A percentile compares a stretch with the other conserved stretches of the same genome.
Conservation (phyloP, 2,797 vertebrate genomes). For the Peromyscus attwateri region DNA sequence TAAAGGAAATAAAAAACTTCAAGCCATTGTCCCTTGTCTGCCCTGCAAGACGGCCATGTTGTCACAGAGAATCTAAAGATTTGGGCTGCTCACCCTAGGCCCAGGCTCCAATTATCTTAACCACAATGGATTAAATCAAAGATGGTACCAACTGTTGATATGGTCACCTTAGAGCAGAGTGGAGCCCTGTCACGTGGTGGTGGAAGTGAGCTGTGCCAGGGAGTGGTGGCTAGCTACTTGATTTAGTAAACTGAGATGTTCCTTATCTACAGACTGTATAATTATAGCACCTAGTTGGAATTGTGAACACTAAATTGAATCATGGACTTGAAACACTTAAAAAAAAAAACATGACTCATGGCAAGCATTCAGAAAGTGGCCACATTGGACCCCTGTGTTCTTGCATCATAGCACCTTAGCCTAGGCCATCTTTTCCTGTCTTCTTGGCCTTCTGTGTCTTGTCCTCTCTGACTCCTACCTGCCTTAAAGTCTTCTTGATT, state of each 20-base stretch:
- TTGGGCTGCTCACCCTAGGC: accelerated
- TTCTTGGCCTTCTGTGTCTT: background rate
- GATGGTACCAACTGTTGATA: no score
- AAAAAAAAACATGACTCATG: background rate
- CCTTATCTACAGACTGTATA: background rate
- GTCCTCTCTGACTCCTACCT: background rate
- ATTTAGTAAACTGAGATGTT: background rate
- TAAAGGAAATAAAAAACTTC: background rate
- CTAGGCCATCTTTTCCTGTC: no score
- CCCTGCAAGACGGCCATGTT: background rate
- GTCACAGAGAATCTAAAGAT: background rate
- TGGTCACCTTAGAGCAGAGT: no score
- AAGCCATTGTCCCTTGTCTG: background rate
- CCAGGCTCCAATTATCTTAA: no score
- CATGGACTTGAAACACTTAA: background rate
- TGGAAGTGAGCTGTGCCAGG: background rate
- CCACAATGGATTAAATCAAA: no score
- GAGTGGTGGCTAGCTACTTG: background rate
- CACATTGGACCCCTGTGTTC: accelerated
- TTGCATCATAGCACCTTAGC: background rate
- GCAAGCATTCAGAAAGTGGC: background rate
- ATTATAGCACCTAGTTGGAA: background rate
- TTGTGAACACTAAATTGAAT: background rate
- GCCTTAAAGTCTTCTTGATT: background rate
- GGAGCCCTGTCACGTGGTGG: accelerated